Base-by-base conservation (phyloP, 2,888 invertebrate species). In the Cerceris ruficornis region DNA sequence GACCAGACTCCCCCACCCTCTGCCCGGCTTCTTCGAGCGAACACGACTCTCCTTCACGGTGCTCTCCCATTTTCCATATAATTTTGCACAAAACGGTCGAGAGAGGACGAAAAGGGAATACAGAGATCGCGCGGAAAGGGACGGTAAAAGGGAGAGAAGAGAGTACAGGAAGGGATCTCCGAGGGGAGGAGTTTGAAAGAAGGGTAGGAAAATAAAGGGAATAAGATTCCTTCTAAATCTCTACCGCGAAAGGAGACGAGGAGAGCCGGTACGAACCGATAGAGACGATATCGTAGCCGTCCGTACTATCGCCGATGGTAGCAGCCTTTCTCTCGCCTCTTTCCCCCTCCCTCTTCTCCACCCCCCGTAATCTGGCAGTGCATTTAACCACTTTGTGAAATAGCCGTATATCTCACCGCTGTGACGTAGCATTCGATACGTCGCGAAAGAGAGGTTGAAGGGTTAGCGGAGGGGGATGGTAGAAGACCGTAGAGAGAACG, bases 351-450 rank as follows among this genome's bases (percentile, higher is more conserved):
- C 65, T 52, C 46, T 54, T 17, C 49, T 52, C 64, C 39, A 49
- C 61, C n/a, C 50, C 72, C 81, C 89, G 87, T 89, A 91, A 91
- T 91, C 90, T 90, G 88, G 88, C 88, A 90, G 92, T 91, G 91
- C 90, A 91, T 92, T 92, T 91, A 91, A 92, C 89, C 90, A 91
- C 90, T 91, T 90, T 90, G 88, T 86, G 89, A 90, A 90, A 90
- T 89, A 89, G 88, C 86, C 88, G 88, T 90, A 89, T 89, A 90
- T 90, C 86, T 88, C 85, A 73, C 82, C 84, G 77, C 86, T 85
- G 89, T 89, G 88, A 90, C 91, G 90, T 91, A 89, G 90, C 87
- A 91, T 90, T 91, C 90, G 91, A 91, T 91, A 91, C 88, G 90
- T 89, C 88, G 87, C 70, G 75, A 77, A 85, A 68, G 80, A 69